Evolutionary conservation across 1,140 invertebrate genomes (phyloP), one percentile per base, ranked within the genome.

Genomic region (Augochlora pura): DNA sequence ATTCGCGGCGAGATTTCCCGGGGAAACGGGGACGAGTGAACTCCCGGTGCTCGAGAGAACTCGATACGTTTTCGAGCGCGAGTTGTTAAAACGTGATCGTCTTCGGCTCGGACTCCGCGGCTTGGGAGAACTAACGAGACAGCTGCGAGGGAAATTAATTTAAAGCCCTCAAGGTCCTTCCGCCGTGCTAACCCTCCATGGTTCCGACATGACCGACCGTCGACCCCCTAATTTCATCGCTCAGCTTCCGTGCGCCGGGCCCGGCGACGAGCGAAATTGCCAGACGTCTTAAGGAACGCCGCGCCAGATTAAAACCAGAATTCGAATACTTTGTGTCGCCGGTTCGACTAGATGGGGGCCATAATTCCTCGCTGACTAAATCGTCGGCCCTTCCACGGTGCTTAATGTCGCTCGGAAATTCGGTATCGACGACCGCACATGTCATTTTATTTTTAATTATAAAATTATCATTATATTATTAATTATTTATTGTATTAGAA

Each of bases 141-240:
- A 66, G 64, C 63, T 39, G 42, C 14, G 59, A 70, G 2, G 75
- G 25, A 63, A 77, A 77, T 77, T 77, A 77, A 77, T 70, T 67
- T 49, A 46, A 60, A 32, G 6, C 66, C 42, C 27, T 70, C 59
- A 39, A 63, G 66, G 25, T 39, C 42, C 64, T 42, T 10, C 49
- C 46, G 12, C 18, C 12, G 4, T 62, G 38, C 52, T 60, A 62
- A 62, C 54, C 74, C 39, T 42, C 21, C n/a, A 18, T 46, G 27
- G 6, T 16, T 39, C 21, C 42, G n/a, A 75, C 72, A 49, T 27
- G 64, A 60, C 57, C 54, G 57, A 68, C 46, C 57, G n/a, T 67
- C 23, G 39, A 42, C 57, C 57, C 12, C 14, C 25, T 77, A 63
- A 77, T 70, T 59, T 63, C 27, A 10, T 38, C 39, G 7, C n/a